Evolutionary conservation across 2,113 vertebrate species (phyloP), one percentile per base, ranked within the genome.

Genomic region (Phrynosoma blainvillii): DNA sequence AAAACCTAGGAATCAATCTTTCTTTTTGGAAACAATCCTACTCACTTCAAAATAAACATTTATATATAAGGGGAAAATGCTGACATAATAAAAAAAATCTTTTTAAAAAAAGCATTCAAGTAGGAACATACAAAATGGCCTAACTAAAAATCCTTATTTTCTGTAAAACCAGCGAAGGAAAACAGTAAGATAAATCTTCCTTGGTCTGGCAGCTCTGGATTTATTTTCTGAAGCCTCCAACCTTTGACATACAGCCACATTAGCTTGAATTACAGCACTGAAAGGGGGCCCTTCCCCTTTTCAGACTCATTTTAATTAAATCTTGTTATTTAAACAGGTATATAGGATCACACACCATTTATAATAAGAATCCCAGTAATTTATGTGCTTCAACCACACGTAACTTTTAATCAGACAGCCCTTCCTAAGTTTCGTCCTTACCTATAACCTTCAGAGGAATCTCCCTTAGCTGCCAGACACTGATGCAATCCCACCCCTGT

Each of bases 281-380:
- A 20, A 25, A 0, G 3, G 70, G 27, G 2, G 16, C 4, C 74
- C 62, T 5, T 21, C 66, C 25, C 81, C 68, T 84, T 81, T 84
- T 54, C 81, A 70, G 32, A 30, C 18, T 54, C 54, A 78, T 86
- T 42, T 89, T 83, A 78, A 83, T 86, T 86, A 77, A 84, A 62
- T 36, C n/a, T 21, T 25, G 5, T 65, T 14, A 11, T 36, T 30
- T 21, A 68, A 78, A 13, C 0, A 1, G 11, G 14, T 0, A 0
- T 13, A 54, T 1, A 0, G 0, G 6, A 77, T 14, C 68, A 79
- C 68, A 79, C 65, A 71, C 52, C n/a, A 11, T 56, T 86, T 59
- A 36, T 36, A 70, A 84, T 16, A 66, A 8, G 0, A 0, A 73
- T 84, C 25, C 56, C 71, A 86, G 85, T 23, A 76, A 8, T 14